Base-by-base conservation (phyloP, 2,888 invertebrate genomes). In the Clistopyga incitator region DNA sequence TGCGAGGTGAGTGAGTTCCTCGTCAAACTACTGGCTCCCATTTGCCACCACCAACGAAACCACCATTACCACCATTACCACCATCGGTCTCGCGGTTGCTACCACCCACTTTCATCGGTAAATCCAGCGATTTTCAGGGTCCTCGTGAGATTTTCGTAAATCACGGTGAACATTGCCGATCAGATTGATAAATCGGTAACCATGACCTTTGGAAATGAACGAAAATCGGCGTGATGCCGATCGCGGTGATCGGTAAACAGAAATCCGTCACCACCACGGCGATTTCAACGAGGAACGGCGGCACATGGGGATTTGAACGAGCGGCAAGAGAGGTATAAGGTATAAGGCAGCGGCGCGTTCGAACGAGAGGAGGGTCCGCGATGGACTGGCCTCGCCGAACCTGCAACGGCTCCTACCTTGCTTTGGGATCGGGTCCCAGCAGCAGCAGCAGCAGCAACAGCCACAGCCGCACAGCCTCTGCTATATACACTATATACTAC, bases 401-500 rank as follows among this genome's bases (percentile, higher is more conserved):
- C 83, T 82, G 83, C 86, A 81, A 45, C 82, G 84, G 83, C 85
- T 84, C 83, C 86, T 84, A 84, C 93, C 92, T 92, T 91, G 92
- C 92, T 93, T 93, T 93, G 89, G 91, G 92, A 92, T 92, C 93
- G 88, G 90, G 91, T 92, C 92, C 90, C 92, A 90, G 90, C 91
- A 91, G 91, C 92, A 92, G 90, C 92, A 59, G 56, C 71, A 71
- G 20, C 52, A 59, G 56, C 67, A 47, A 42, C 71, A 71, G 72
- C 72, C 42, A 59, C 74, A 47, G 64, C 75, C 64, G 50, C 75
- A 38, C 38, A 64, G 52, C 50, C 75, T 75, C 75, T 64, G 20
- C 50, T 75, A 34, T 88, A 18, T 64, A 42, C 38, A 64, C 29
- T 89, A 90, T 90, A 89, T 90, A 75, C 90, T 90, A 90, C 88